A percentile compares a stretch with the other conserved stretches of the same genome.
phyloP scores from a whole-genome alignment of 2,888 invertebrate species.

The Thecophora atra region DNA sequence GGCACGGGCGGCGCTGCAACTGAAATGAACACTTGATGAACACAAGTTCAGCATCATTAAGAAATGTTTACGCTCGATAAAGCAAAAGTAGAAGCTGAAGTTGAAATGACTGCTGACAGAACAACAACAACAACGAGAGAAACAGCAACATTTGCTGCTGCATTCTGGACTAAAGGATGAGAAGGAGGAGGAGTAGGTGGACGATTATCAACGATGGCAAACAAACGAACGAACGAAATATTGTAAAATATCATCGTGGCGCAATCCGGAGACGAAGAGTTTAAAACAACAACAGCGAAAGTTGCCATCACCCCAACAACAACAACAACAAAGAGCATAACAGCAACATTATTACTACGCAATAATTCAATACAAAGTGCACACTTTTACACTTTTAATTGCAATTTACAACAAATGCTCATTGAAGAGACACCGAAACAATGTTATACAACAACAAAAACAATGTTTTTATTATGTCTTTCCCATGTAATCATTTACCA shows the following conservation, averaged over 20 bases:
- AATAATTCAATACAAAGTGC: no score
- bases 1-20: background rate
- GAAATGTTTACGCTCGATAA: conserved; percentile 32
- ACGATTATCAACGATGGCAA: no score
- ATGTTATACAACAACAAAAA: no score
- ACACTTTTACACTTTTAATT: no score
- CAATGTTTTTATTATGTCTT: no score
- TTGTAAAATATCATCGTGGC: no score
- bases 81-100: conserved; percentile 1
- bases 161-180: no score
- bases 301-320: background rate
- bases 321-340: background rate
- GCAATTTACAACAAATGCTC: background rate
- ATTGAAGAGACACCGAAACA: background rate
- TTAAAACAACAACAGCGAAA: background rate
- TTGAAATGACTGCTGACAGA: background rate
- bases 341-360: no score
- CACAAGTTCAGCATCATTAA: conserved; percentile 34
- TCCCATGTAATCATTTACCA: background rate
- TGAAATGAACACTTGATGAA: conserved; percentile 26
- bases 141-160: no score
- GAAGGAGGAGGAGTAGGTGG: no score
- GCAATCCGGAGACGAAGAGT: background rate
- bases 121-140: background rate
- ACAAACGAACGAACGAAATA: no score